Evolutionary conservation across 1,140 invertebrate species (phyloP), one percentile per base, ranked within the genome.

Genomic region (Cydia strobilella): DNA sequence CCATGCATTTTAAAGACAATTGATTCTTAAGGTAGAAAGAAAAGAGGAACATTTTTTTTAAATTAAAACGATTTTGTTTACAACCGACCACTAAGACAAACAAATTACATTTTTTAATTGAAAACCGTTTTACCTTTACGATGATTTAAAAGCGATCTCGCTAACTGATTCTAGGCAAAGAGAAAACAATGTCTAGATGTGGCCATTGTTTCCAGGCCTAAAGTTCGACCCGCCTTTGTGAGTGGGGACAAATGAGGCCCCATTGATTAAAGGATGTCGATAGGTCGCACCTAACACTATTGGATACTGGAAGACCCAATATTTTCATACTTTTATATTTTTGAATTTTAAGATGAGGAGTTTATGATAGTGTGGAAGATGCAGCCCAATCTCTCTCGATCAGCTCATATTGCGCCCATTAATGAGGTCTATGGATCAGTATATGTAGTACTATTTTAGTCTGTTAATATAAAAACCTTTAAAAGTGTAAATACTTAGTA

Each of bases 231-330:
- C 42, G 42, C 15, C 51, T 54, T 54, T 54, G 51, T 54, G 51
- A 54, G 51, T 54, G 51, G 51, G 45, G 51, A 54, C 51, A 54
- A 54, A 54, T 54, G 51, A 54, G 51, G n/a, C 51, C n/a, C n/a
- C 51, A 54, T 54, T 54, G 51, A 54, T 54, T 54, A 54, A n/a
- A 54, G 15, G 51, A 54, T 18, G 51, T 45, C 42, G 42, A 45
- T 13, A 45, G 51, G n/a, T 54, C 6, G 51, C 15, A 18, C 15
- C 51, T 0, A 0, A 7, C 5, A n/a, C 51, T 54, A 54, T 6
- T 54, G n/a, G 51, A 18, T 54, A 54, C n/a, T 54, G 51, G 51
- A 54, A 54, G 51, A 45, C 10, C 42, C 42, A 15, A 45, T 10
- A 39, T 45, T 45, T 3, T 45, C 12, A 45, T 3, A 15, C 13